Evolutionary conservation across 2,113 vertebrate genomes (phyloP).

Genomic region (Plectropomus leopardus): DNA sequence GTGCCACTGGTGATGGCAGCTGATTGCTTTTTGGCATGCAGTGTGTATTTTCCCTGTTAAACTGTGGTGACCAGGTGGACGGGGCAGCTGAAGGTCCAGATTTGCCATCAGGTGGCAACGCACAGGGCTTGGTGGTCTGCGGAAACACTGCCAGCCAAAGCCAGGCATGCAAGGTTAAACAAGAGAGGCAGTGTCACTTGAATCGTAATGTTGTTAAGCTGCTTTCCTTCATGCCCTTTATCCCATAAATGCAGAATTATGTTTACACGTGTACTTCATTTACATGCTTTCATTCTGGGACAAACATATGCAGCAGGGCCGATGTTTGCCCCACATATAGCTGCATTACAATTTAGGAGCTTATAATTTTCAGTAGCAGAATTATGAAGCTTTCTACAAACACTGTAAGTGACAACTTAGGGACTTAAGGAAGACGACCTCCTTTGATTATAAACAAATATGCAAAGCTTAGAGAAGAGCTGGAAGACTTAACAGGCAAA

Average conservation of each 20-base stretch:
- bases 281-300: not conserved
- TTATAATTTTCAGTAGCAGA: not conserved
- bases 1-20: constrained; percentile 51
- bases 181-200: constrained; percentile 1
- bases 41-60: constrained; percentile 31
- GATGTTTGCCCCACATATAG: constrained; percentile 23
- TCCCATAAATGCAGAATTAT: constrained; percentile 19
- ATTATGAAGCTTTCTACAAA: not conserved
- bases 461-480: not conserved
- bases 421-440: not conserved
- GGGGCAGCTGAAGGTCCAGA: constrained; percentile 71
- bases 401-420: not conserved
- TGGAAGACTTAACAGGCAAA: no score
- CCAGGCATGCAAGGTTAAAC: constrained; percentile 30
- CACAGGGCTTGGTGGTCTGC: constrained; percentile 44
- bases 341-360: constrained; percentile 3
- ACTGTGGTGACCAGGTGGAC: constrained; percentile 74
- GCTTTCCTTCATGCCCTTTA: constrained; percentile 4
- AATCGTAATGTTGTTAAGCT: constrained; percentile 18
- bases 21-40: constrained; percentile 40
- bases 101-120: constrained; percentile 65
- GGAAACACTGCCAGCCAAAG: constrained; percentile 50
- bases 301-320: constrained; percentile 10
- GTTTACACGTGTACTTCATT: not conserved
- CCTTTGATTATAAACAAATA: not conserved